A percentile compares a stretch with the other conserved stretches of the same genome.
Evolutionary conservation across 2,888 invertebrate genomes (phyloP).

Genomic region (Drosophila cyrtoloma): DNA sequence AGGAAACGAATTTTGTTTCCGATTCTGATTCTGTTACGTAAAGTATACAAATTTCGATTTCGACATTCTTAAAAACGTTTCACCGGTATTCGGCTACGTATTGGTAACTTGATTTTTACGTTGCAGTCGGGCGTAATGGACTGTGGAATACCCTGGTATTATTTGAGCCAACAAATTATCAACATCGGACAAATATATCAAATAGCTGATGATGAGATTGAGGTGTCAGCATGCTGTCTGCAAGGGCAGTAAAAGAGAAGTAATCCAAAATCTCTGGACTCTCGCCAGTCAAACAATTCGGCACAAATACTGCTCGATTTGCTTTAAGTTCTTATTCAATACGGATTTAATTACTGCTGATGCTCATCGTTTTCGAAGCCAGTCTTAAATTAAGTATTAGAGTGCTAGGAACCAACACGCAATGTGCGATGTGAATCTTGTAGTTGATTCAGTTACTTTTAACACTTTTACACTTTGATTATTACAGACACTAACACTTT

Average conservation of each 20-base stretch:
- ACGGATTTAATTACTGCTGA: background rate
- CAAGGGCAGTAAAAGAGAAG: too few relatives aligned
- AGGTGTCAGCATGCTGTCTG: too few relatives aligned
- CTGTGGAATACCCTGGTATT: too few relatives aligned
- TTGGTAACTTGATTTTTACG: too few relatives aligned
- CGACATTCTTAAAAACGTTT: background rate
- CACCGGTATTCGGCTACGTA: too few relatives aligned
- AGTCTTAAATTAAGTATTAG: background rate
- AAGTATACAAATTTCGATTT: background rate
- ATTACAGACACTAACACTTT: background rate
- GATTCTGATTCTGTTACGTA: background rate
- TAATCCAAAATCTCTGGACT: background rate
- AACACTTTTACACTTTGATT: background rate
- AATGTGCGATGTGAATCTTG: background rate
- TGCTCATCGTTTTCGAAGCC: background rate
- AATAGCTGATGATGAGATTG: too few relatives aligned
- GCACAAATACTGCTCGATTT: background rate
- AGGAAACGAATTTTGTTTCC: background rate
- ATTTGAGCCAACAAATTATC: too few relatives aligned
- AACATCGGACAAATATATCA: too few relatives aligned
- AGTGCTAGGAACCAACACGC: background rate
- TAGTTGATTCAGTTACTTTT: background rate
- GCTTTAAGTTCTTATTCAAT: background rate
- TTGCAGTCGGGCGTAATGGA: too few relatives aligned
- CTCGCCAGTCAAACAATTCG: background rate